These are phyloP conservation scores for Epirrhoe tristata DNA, from an alignment of 2,888 invertebrate genomes.

Conservation along the genomic window DNA sequence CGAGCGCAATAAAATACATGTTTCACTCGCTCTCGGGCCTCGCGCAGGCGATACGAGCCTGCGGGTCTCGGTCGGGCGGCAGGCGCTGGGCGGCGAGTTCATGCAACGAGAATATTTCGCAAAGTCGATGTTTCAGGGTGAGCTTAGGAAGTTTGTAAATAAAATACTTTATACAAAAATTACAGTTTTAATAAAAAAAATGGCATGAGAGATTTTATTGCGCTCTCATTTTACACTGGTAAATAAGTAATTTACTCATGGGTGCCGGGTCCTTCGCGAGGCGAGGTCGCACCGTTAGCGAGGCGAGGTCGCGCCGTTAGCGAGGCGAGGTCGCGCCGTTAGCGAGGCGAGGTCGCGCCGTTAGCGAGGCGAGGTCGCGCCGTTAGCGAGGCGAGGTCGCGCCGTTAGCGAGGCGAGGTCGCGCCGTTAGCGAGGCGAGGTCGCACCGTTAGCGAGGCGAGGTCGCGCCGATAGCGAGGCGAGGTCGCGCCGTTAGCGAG, in stretches of 20 bases:
- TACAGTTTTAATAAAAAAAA: conserved; percentile 44
- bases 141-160: conserved; percentile 32
- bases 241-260: conserved; percentile 27
- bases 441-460: not conserved
- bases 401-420: not conserved
- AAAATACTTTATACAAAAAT: conserved; percentile 45
- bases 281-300: too few relatives aligned
- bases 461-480: not conserved
- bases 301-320: not conserved
- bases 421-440: not conserved
- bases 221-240: conserved; percentile 43
- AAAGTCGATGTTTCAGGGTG: not conserved
- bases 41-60: not conserved
- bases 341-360: not conserved
- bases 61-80: too few relatives aligned
- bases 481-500: not conserved
- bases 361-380: not conserved
- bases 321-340: not conserved
- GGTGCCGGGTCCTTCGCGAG: conserved; percentile 12
- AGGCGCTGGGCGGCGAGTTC: not conserved
- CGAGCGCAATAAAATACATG: conserved; percentile 27
- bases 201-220: conserved; percentile 44
- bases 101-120: conserved; percentile 4
- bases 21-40: conserved; percentile 1
- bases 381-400: not conserved